Conservation (phyloP, 2,113 vertebrate species). For the Bufo gargarizans region DNA sequence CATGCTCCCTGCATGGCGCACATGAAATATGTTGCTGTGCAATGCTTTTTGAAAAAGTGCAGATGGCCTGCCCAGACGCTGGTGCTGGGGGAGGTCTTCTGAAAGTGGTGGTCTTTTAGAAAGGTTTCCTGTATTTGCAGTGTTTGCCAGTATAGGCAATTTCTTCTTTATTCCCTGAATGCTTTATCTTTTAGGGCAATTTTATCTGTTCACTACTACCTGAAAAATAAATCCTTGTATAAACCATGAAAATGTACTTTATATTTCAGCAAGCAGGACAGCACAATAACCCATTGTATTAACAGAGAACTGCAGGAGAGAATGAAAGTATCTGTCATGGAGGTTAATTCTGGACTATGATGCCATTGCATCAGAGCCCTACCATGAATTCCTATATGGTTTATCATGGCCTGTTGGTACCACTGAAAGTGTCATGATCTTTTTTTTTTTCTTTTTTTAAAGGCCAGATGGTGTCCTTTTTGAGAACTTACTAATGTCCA, state of each 20-base stretch:
- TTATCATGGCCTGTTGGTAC: conserved; percentile 98
- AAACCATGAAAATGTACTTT: conserved; percentile 75
- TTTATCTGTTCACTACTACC: background rate
- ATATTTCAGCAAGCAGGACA: conserved; percentile 74
- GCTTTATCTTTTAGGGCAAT: background rate
- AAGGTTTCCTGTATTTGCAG: too few relatives aligned
- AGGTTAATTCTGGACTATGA: conserved; percentile 78
- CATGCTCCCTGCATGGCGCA: too few relatives aligned
- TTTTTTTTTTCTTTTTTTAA: conserved; percentile 88
- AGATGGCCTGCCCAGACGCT: too few relatives aligned
- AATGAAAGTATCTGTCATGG: conserved; percentile 81
- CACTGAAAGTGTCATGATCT: conserved; percentile 98
- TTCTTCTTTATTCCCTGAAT: background rate
- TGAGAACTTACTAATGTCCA: conserved; percentile 96
- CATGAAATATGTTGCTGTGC: too few relatives aligned
- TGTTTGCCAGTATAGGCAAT: too few relatives aligned
- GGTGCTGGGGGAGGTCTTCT: too few relatives aligned
- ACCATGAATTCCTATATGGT: conserved; percentile 93
- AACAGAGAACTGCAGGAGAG: conserved; percentile 77
- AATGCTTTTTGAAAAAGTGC: too few relatives aligned
- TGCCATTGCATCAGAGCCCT: conserved; percentile 83
- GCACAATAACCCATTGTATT: conserved; percentile 82
- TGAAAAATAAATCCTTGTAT: background rate
- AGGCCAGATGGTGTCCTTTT: conserved; percentile 98
- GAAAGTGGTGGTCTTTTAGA: too few relatives aligned